Conservation (phyloP, 2,113 vertebrate genomes). For the Argyrosomus japonicus region DNA sequence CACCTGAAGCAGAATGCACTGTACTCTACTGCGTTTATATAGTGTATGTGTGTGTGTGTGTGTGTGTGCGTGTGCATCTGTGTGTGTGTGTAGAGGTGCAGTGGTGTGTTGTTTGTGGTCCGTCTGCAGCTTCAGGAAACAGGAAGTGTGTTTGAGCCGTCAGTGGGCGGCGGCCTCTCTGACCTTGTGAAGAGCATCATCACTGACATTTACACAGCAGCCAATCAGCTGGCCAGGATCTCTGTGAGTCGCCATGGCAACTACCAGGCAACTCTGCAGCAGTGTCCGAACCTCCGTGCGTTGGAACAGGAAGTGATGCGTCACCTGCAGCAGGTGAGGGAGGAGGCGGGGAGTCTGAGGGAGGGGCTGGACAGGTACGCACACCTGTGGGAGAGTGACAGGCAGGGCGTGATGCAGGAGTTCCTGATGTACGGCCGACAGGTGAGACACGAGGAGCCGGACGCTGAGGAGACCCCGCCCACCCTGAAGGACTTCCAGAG, state of each 20-base stretch:
- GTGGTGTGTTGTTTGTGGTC: neutral
- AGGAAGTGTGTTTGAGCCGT: slow-evolving; percentile 45
- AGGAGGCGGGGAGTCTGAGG: slow-evolving; percentile 41
- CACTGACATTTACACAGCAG: slow-evolving; percentile 44
- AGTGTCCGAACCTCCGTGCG: neutral
- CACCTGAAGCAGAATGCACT: no score
- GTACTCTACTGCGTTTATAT: no score
- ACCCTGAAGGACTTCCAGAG: slow-evolving; percentile 61
- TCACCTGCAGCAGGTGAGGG: slow-evolving; percentile 18
- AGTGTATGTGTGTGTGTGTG: neutral
- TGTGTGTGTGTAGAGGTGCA: neutral
- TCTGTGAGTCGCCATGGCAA: neutral
- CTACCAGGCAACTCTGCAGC: slow-evolving; percentile 59
- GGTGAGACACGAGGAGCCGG: slow-evolving; percentile 37
- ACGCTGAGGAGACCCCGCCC: slow-evolving; percentile 11
- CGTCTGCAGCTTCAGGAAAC: slow-evolving; percentile 45
- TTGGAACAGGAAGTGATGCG: slow-evolving; percentile 56
- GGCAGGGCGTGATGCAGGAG: slow-evolving; percentile 35
- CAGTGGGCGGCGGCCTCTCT: slow-evolving; percentile 9
- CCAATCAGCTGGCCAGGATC: slow-evolving; percentile 24
- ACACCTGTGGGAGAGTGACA: slow-evolving; percentile 53
- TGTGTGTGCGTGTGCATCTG: neutral
- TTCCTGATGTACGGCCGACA: slow-evolving; percentile 55
- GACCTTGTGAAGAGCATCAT: slow-evolving; percentile 30
- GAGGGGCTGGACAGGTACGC: slow-evolving; percentile 43